A percentile compares a stretch with the other conserved stretches of the same genome.
Conservation (phyloP, 1,140 invertebrate species). For the Eciton burchellii region DNA sequence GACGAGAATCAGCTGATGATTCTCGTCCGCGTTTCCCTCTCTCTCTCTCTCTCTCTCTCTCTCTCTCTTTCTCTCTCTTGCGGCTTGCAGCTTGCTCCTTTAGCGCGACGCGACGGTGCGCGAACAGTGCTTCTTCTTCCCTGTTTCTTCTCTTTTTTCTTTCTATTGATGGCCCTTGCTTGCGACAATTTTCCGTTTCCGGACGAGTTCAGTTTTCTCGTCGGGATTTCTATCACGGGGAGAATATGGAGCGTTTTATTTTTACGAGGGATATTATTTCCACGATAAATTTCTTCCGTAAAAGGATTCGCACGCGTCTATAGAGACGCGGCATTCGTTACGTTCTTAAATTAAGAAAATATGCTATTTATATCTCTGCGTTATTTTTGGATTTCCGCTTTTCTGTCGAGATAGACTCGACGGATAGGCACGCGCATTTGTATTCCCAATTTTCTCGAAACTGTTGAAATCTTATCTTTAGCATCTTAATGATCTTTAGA, state of each 20-base stretch:
- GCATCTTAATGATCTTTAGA: too few relatives aligned
- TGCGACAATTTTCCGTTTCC: neutral
- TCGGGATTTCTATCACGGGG: neutral
- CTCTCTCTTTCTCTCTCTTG: too few relatives aligned
- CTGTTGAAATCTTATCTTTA: too few relatives aligned
- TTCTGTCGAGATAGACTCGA: too few relatives aligned
- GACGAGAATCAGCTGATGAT: constrained; percentile 1
- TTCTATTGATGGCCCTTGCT: neutral
- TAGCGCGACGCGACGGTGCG: constrained; percentile 31
- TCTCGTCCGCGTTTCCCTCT: constrained; percentile 5
- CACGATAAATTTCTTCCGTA: neutral
- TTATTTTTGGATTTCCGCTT: too few relatives aligned
- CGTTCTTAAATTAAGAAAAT: too few relatives aligned
- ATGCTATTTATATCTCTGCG: too few relatives aligned
- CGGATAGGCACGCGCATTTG: too few relatives aligned
- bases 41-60: too few relatives aligned
- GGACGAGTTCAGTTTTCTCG: too few relatives aligned
- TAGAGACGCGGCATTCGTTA: too few relatives aligned
- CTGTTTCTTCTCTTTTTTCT: neutral
- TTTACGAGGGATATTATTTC: neutral
- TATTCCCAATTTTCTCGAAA: too few relatives aligned
- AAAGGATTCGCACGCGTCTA: neutral
- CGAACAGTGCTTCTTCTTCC: neutral
- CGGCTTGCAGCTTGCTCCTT: neutral
- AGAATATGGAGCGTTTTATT: neutral